Evolutionary conservation across 1,140 invertebrate species (phyloP), one percentile per base, ranked within the genome.

Genomic region (Achroia grisella): DNA sequence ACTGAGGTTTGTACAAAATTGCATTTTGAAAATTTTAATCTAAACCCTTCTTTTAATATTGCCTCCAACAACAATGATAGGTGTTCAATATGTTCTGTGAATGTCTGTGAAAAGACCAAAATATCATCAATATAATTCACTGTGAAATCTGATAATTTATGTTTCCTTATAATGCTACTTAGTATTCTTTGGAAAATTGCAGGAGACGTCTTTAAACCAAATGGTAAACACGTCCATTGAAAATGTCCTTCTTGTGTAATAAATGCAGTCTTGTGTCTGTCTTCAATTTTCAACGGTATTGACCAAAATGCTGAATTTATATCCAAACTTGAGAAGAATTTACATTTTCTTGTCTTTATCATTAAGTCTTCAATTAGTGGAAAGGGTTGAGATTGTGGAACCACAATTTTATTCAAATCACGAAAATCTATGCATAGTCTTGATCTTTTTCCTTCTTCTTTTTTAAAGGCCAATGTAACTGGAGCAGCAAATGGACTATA

Each of bases 261-360:
- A 30, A 40, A 40, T 53, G 28, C 65, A 12, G 67, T 70, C 44
- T 80, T 77, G 8, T 59, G 6, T 49, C 65, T 65, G 44, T 78
- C 67, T 53, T 64, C 37, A 10, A 59, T 47, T 17, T 52, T 14
- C 2, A 74, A 12, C 8, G 73, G 67, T 11, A 78, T 76, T 27
- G 73, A 71, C 70, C 73, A 80, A 49, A 79, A 83, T 14, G 76
- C 75, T 4, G 67, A 77, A 52, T 74, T 79, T 36, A 79, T 62
- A 44, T 81, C 75, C 1, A 81, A 34, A 33, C 46, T 66, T 14
- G 73, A 37, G 36, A 76, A 84, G 43, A 39, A 81, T 33, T 67
- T 65, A 28, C 37, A 39, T 5, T 39, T 39, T 28, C 37, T 39
- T 4, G 30, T 32, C 11, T 32, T 32, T 2, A 32, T 10, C 30